Percentiles rank a stretch among this genome's conserved stretches.
phyloP scores from a whole-genome alignment of 1,140 invertebrate genomes.

The Drosophila equinoxialis region DNA sequence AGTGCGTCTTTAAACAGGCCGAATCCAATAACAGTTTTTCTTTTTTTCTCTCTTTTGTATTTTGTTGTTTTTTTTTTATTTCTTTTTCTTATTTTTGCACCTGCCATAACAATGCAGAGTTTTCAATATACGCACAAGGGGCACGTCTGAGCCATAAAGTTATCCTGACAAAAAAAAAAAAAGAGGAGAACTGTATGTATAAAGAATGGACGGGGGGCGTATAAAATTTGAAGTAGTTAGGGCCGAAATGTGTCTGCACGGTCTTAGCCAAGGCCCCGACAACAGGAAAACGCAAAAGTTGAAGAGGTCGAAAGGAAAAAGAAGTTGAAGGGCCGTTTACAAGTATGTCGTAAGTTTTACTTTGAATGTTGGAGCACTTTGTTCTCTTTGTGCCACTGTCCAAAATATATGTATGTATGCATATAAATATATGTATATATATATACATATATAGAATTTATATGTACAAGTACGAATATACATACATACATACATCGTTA shows the following conservation, averaged over 20 bases:
- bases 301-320: conserved; percentile 23
- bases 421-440: conserved; percentile 10
- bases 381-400: not conserved
- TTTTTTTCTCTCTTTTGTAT: conserved; percentile 7
- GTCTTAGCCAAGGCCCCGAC: conserved; percentile 53
- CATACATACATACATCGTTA: too few species aligned
- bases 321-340: conserved; percentile 35
- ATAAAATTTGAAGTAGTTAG: conserved; percentile 76
- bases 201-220: conserved; percentile 40
- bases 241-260: conserved; percentile 69
- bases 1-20: conserved; percentile 75
- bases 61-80: conserved; percentile 14
- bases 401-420: too few species aligned
- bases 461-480: too few species aligned
- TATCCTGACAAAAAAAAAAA: conserved; percentile 22
- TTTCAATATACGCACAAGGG: conserved; percentile 66
- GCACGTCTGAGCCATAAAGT: conserved; percentile 71
- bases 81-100: conserved; percentile 53
- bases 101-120: conserved; percentile 76
- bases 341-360: conserved; percentile 73
- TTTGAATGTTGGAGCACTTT: conserved; percentile 32
- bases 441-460: too few species aligned
- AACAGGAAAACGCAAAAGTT: conserved; percentile 45
- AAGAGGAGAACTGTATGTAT: conserved; percentile 14
- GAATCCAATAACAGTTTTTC: conserved; percentile 54